Conservation (phyloP, 2,797 vertebrate species). For the Choloepus didactylus region DNA sequence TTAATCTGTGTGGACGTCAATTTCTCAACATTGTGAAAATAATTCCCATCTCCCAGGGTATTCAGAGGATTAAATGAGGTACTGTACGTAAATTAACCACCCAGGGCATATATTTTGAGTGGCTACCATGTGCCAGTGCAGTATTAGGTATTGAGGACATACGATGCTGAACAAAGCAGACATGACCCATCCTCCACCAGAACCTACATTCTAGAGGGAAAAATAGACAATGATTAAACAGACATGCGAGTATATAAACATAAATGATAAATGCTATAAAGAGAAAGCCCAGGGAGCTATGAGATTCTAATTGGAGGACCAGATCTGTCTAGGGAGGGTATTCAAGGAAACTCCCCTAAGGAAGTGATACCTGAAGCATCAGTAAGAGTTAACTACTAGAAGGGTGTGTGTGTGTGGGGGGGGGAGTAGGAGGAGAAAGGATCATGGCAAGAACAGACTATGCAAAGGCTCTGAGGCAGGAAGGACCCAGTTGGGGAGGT, state of each 20-base stretch:
- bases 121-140: neutral
- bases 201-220: neutral
- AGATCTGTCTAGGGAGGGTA: neutral
- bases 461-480: neutral
- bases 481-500: neutral
- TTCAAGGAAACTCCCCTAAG: neutral
- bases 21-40: neutral
- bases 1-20: neutral
- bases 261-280: neutral
- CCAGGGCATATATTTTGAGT: fast-evolving
- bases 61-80: neutral
- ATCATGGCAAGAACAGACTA: neutral
- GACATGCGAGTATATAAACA: neutral
- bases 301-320: neutral
- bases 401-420: neutral
- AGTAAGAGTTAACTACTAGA: neutral
- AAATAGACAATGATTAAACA: neutral
- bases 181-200: neutral
- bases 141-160: neutral
- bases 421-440: neutral
- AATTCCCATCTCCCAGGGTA: neutral
- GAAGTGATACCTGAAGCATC: neutral
- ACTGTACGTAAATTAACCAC: neutral
- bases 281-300: neutral
- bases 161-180: neutral